Conservation (phyloP, 2,888 invertebrate genomes). For the Bombylius discolor region DNA sequence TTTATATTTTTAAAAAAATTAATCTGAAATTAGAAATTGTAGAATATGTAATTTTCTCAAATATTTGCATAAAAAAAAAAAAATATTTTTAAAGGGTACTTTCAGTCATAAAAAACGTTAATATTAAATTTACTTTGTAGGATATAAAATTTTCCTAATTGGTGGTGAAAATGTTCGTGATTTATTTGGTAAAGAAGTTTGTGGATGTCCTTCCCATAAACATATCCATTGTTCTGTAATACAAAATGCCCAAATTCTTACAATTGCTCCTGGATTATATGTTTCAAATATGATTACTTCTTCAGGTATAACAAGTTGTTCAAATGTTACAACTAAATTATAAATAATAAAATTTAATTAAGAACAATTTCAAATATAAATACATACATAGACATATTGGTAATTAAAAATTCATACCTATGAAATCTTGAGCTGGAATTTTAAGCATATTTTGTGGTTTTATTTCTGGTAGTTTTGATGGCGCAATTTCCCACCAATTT, state of each 20-base stretch:
- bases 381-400: neutral
- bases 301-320: slow-evolving; percentile 32
- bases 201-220: slow-evolving; percentile 63
- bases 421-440: slow-evolving; percentile 63
- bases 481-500: slow-evolving; percentile 71
- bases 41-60: too few relatives aligned
- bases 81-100: neutral
- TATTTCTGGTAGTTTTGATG: slow-evolving; percentile 54
- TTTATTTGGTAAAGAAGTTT: slow-evolving; percentile 40
- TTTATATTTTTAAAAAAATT: too few relatives aligned
- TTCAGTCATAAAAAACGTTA: neutral
- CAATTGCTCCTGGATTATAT: slow-evolving; percentile 72
- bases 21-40: too few relatives aligned
- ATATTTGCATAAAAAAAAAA: neutral
- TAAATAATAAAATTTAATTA: slow-evolving; percentile 4
- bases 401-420: slow-evolving; percentile 42
- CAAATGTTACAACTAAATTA: slow-evolving; percentile 30
- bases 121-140: slow-evolving; percentile 40
- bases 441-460: slow-evolving; percentile 57
- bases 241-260: slow-evolving; percentile 61
- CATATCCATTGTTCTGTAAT: slow-evolving; percentile 49
- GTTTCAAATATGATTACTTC: slow-evolving; percentile 66
- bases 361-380: neutral
- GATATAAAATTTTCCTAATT: slow-evolving; percentile 43
- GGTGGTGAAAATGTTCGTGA: slow-evolving; percentile 67